Percentiles rank a stretch among this genome's conserved stretches.
phyloP scores from a whole-genome alignment of 2,797 vertebrate species.

The Potorous gilbertii region DNA sequence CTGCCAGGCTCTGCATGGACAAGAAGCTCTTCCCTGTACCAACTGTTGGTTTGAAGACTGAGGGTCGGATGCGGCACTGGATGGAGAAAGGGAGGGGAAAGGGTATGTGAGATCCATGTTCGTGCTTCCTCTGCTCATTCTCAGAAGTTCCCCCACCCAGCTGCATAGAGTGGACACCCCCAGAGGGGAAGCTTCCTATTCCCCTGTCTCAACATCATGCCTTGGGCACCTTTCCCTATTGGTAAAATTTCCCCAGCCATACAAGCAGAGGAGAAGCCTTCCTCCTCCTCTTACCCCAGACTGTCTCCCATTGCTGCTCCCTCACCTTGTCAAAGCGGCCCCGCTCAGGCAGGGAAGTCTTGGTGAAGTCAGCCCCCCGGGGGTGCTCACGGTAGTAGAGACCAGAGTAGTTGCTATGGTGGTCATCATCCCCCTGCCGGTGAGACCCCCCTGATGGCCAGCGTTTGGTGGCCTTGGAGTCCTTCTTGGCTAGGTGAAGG shows the following conservation, averaged over 20 bases:
- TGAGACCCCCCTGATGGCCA: constrained; percentile 82
- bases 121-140: background rate
- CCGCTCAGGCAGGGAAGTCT: constrained; percentile 93
- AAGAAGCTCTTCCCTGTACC: constrained; percentile 94
- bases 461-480: constrained; percentile 88
- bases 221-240: background rate
- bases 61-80: constrained; percentile 93
- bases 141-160: background rate
- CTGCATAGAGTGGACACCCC: background rate
- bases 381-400: constrained; percentile 89
- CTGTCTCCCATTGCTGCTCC: background rate
- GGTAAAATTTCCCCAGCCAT: background rate
- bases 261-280: background rate
- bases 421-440: constrained; percentile 82
- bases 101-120: background rate
- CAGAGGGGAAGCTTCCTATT: background rate
- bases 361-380: constrained; percentile 92
- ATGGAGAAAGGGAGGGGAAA: constrained; percentile 61
- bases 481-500: constrained; percentile 95
- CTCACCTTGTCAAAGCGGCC: constrained; percentile 89
- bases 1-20: constrained; percentile 95
- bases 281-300: background rate
- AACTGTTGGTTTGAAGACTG: constrained; percentile 92
- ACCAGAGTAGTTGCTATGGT: constrained; percentile 89
- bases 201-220: background rate